Evolutionary conservation across 2,888 invertebrate genomes (phyloP), one percentile per base, ranked within the genome.

Genomic region (Camponotus fellah): DNA sequence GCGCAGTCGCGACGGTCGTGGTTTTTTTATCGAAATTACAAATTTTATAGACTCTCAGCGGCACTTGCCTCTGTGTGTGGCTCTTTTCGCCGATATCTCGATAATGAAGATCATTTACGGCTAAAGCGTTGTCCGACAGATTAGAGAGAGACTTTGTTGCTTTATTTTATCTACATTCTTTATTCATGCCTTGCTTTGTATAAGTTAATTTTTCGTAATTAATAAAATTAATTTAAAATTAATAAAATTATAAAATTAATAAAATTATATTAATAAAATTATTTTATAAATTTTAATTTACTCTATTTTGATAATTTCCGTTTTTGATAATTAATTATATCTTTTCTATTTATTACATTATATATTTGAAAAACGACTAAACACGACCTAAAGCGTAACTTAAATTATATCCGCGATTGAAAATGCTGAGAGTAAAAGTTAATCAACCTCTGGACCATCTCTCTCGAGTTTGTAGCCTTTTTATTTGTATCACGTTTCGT

Each of bases 401-500:
- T 21, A 9, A 2, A 21, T 58, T 21, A 40, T 46, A 34, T 49
- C 14, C 3, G 34, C 4, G 60, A 46, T 58, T 49, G 74, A 26
- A 72, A 62, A 37, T 60, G 34, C 17, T n/a, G 14, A 8, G 26
- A 26, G 21, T 43, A 8, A 66, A 66, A 56, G 4, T 83, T 58
- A 69, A 76, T 84, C 65, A 84, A 58, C 68, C 43, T 9, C 56
- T 12, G 37, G 26, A 82, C 65, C 46, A 12, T 10, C n/a, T 43
- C 60, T 60, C 62, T 74, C 40, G 75, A 62, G 34, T 76, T 84
- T 56, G 46, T 37, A n/a, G 34, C 9, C 9, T 64, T 84, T 84
- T 84, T 37, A 69, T 83, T 83, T 62, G 21, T 46, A 62, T 84
- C 76, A 83, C 83, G 76, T 69, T 49, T 85, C 69, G 74, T 62